These are phyloP conservation scores for Drosophila quadrilineata DNA, from an alignment of 1,140 invertebrate species.

Conservation along the genomic window DNA sequence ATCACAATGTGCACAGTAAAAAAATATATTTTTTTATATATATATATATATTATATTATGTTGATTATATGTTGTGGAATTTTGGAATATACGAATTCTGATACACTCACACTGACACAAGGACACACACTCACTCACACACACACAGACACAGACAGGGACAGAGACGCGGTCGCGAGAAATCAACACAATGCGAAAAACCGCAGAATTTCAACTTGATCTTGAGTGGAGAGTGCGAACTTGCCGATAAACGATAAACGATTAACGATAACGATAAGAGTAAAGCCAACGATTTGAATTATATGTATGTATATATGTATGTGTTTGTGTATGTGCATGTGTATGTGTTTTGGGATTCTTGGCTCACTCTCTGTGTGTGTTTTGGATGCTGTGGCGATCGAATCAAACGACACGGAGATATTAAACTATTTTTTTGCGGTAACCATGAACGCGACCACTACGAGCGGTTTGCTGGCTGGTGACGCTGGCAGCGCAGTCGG, in stretches of 20 bases:
- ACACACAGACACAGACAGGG: constrained; percentile 1
- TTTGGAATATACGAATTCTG: neutral
- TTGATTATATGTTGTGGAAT: constrained; percentile 7
- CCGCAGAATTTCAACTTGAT: constrained; percentile 6
- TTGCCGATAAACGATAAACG: no score
- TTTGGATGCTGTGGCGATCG: constrained; percentile 80
- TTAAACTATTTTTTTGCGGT: constrained; percentile 82
- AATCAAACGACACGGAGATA: constrained; percentile 80
- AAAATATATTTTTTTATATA: no score
- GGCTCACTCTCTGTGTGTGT: constrained; percentile 4
- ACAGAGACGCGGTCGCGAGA: constrained; percentile 7
- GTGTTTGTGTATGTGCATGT: neutral
- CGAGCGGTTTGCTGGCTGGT: constrained; percentile 74
- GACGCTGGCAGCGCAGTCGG: constrained; percentile 43
- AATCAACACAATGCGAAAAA: neutral
- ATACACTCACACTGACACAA: neutral
- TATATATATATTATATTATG: no score
- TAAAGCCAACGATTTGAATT: neutral
- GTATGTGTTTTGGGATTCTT: neutral
- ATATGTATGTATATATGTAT: neutral
- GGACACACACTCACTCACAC: constrained; percentile 16
- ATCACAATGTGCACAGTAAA: constrained; percentile 49
- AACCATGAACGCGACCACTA: constrained; percentile 81
- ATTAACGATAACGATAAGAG: neutral
- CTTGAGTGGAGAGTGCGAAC: constrained; percentile 8